Evolutionary conservation across 2,888 invertebrate species (phyloP), one percentile per base, ranked within the genome.

Genomic region (Pomacea canaliculata): DNA sequence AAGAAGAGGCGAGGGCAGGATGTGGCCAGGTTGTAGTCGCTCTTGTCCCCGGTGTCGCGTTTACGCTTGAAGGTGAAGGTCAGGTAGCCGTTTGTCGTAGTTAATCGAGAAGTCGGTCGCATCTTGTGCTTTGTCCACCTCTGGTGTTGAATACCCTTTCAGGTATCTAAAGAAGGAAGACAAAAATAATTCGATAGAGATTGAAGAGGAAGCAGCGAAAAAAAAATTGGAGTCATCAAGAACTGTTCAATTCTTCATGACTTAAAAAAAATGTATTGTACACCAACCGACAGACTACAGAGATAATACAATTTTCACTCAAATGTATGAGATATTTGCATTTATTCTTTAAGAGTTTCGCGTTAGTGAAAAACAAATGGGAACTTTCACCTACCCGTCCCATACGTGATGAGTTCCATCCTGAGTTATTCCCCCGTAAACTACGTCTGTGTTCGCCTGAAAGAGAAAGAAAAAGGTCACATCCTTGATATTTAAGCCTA

Each of bases 1-100:
- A 79, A 83, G 46, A 85, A 63, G 62, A 86, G 78, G 70, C 82
- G 81, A 7, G 80, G 80, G 89, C 93, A 93, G 18, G 78, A 71
- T 12, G 76, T 59, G 23, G 74, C 77, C 23, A 83, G 77, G 59
- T 83, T 80, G 5, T 79, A 19, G 46, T 76, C 77, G 27, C 59
- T 51, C 9, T 12, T 12, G 66, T 85, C 83, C 0, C 77, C 71
- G 12, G 86, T 83, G n/a, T 67, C 77, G 5, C 79, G 74, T 12
- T 79, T 66, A 12, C 85, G 77, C 10, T 80, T 79, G 70, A 86
- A 86, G 13, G 70, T 77, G 4, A 85, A 79, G 2, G 77, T 80
- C 12, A 83, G 83, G 13, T 82, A 77, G 7, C 82, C 81, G 66
- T 81, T 81, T 78, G 13, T 23, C 72, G 8, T 79, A 65, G 13